Conservation (phyloP, 2,888 invertebrate genomes). For the Sepiola atlantica region DNA sequence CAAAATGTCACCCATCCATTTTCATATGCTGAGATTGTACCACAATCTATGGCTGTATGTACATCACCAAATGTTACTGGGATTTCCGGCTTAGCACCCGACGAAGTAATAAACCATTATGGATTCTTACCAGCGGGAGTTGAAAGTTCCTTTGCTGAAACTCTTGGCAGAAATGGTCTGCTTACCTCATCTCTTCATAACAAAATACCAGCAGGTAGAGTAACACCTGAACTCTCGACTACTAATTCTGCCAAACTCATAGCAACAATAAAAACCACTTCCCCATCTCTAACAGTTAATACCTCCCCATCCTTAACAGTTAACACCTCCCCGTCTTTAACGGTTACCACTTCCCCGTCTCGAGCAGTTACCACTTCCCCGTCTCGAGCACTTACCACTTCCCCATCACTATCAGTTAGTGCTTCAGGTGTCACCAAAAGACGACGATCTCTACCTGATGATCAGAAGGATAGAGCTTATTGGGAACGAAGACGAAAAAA, state of each 20-base stretch:
- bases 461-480: conserved; percentile 85
- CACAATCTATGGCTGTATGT: conserved; percentile 62
- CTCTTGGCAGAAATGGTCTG: conserved; percentile 49
- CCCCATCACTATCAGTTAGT: conserved; percentile 48
- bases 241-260: conserved; percentile 47
- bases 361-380: conserved; percentile 48
- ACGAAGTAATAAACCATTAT: conserved; percentile 65
- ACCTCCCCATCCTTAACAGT: conserved; percentile 50
- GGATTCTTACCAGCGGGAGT: conserved; percentile 45
- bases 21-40: conserved; percentile 58
- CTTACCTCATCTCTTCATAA: conserved; percentile 46
- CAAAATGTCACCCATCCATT: not conserved
- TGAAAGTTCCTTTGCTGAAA: conserved; percentile 49
- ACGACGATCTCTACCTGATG: conserved; percentile 68
- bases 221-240: conserved; percentile 50
- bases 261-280: conserved; percentile 39
- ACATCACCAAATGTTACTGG: conserved; percentile 59
- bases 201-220: conserved; percentile 42
- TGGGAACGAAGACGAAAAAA: conserved; percentile 91
- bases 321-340: conserved; percentile 38
- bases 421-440: conserved; percentile 44
- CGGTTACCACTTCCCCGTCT: conserved; percentile 49
- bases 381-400: conserved; percentile 47
- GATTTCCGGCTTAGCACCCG: conserved; percentile 59
- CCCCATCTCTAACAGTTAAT: conserved; percentile 47